These are phyloP conservation scores for Hypotaenidia philippensis DNA, from an alignment of 2,797 vertebrate species.

Conservation along the genomic window DNA sequence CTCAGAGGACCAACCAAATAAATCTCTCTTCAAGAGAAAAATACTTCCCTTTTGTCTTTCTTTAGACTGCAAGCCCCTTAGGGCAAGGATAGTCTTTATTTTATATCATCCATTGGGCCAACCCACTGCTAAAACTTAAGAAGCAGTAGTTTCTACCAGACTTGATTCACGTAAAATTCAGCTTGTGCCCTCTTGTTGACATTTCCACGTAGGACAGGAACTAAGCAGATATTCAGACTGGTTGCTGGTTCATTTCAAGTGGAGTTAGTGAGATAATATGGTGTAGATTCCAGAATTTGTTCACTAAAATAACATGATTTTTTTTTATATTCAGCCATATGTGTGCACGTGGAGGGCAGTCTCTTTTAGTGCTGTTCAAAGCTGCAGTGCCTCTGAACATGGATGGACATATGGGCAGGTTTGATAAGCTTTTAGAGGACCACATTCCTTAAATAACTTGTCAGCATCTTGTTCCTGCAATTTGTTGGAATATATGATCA, in stretches of 20 bases:
- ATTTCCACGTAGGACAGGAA: neutral
- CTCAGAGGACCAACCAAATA: neutral
- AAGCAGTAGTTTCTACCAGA: neutral
- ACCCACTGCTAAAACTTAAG: neutral
- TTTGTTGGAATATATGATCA: neutral
- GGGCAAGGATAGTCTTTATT: constrained; percentile 26
- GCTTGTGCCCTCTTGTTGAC: constrained; percentile 11
- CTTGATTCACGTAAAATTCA: constrained; percentile 16
- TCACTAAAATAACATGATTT: neutral
- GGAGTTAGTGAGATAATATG: neutral
- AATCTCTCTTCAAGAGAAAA: constrained; percentile 20
- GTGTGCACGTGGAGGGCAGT: fast-evolving
- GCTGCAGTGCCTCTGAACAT: neutral
- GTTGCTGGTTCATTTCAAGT: neutral
- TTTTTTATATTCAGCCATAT: neutral
- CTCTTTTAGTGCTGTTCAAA: neutral
- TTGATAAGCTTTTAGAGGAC: neutral
- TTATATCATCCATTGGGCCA: neutral
- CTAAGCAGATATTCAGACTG: neutral
- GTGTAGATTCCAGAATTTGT: neutral
- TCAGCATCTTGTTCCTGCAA: neutral
- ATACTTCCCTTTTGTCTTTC: constrained; percentile 36
- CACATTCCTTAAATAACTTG: constrained; percentile 1
- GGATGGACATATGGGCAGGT: neutral
- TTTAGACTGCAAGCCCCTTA: constrained; percentile 17